Evolutionary conservation across 2,888 invertebrate genomes (phyloP).

Genomic region (Andricus curvator): DNA sequence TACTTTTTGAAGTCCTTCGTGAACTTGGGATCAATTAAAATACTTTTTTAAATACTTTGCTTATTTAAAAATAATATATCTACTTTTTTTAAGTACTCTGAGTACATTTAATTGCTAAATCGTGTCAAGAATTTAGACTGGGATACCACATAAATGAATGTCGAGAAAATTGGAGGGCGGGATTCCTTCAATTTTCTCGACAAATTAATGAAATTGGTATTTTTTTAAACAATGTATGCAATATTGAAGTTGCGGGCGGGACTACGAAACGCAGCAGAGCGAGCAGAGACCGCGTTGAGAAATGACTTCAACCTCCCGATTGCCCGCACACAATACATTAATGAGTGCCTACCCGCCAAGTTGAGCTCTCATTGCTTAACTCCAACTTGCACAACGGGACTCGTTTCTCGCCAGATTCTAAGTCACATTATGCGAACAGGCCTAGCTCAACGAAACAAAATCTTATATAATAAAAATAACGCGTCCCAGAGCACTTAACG

Average conservation of each 20-base stretch:
- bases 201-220: background rate
- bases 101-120: background rate
- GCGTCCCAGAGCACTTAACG: background rate
- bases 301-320: constrained; percentile 7
- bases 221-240: background rate
- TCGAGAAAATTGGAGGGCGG: background rate
- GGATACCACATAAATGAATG: background rate
- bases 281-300: background rate
- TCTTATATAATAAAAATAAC: constrained; percentile 7
- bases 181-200: background rate
- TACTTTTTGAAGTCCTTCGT: no score
- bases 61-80: no score
- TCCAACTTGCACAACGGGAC: background rate
- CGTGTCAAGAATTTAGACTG: background rate
- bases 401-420: background rate
- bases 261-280: constrained; percentile 1
- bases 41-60: no score
- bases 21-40: no score
- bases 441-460: background rate
- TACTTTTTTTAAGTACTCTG: background rate
- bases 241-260: constrained; percentile 1
- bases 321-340: background rate
- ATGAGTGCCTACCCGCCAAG: background rate
- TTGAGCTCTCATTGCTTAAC: constrained; percentile 1
- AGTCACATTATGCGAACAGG: background rate